phyloP scores from a whole-genome alignment of 2,797 vertebrate genomes.

The Cephalopachus bancanus region DNA sequence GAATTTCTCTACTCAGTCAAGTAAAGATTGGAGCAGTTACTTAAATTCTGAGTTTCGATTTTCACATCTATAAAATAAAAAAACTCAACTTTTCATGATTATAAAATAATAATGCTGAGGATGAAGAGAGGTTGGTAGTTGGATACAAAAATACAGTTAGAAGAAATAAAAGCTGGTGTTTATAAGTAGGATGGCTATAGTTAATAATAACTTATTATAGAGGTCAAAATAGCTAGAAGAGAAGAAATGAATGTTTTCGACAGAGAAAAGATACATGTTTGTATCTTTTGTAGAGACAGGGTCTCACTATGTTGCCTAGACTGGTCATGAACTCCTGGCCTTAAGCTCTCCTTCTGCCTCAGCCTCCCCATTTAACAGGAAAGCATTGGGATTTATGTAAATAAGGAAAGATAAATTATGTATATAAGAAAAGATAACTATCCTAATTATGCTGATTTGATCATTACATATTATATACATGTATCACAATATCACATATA shows the following conservation, averaged over 20 bases:
- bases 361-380: no score
- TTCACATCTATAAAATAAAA: neutral
- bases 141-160: neutral
- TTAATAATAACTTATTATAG: no score
- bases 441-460: neutral
- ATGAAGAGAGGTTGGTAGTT: neutral
- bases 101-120: neutral
- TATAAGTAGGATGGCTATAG: no score
- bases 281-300: no score
- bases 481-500: neutral
- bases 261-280: no score
- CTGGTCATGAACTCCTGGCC: no score
- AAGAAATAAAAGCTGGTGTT: neutral
- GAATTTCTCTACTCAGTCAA: neutral
- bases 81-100: neutral
- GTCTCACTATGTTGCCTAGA: no score
- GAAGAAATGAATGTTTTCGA: no score
- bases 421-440: neutral
- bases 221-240: no score
- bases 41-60: constrained; percentile 46
- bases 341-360: no score
- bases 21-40: neutral
- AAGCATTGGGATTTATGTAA: no score
- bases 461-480: neutral
- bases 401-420: no score